Base-by-base conservation (phyloP, 30 jellyfish, hydroid and myxozoan species). In the Euphysa ruthae region DNA sequence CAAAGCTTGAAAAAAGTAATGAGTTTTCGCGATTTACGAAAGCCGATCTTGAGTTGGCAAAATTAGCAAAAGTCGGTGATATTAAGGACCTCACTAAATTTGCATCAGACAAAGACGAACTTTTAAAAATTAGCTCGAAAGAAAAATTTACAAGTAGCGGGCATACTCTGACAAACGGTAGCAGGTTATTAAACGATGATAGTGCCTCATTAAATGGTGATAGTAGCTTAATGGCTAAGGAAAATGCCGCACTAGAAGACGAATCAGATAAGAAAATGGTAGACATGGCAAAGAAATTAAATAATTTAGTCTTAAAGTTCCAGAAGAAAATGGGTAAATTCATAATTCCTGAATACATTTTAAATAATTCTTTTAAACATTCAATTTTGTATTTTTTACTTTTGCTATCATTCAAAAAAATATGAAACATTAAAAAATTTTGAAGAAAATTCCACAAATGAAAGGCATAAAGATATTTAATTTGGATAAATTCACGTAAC, bases 251-350 rank as follows among this genome's bases (percentile, higher is more conserved):
- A 14, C 51, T 55, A 15, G 96, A 85, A 25, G 96, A 77, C 49
- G 84, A 71, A 32, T 83, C 97, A 13, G 91, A 88, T 20, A 80
- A 75, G 35, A 77, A 88, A 49, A 79, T 88, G 94, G 93, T 77
- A 12, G 94, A 75, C 14, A 88, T 88, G 97, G 97, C 97, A 0
- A 88, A 89, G 27, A 80, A 79, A 66, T 64, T 88, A 49, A 88
- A 73, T 54, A 79, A 65, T 51, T 55, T 88, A 34, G 97, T 88
- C 20, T 54, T 80, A 54, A 80, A 75, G 64, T 88, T 88, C 62
- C 97, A 88, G 33, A 68, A 75, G 42, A 88, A 81, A 66, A 80
- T 88, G 71, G 94, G 97, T 88, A 79, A n/a, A n/a, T n/a, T n/a
- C n/a, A n/a, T n/a, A n/a, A n/a, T n/a, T n/a, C n/a, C n/a, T n/a